phyloP scores from a whole-genome alignment of 2,888 invertebrate species.

The Nephrotoma guestfalica region DNA sequence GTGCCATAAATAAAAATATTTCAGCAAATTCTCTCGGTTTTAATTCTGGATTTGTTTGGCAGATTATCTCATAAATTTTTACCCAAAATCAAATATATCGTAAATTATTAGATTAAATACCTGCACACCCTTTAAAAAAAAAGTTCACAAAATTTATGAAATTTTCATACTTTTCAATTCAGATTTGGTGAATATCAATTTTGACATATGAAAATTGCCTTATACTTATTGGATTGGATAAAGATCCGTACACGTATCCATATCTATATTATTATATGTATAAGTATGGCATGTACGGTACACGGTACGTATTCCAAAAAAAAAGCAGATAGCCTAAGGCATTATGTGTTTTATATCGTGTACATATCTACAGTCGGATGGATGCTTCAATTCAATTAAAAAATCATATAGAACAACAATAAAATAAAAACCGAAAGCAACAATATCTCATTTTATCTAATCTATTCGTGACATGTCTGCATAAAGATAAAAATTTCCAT shows the following conservation, averaged over 20 bases:
- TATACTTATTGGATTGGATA: not conserved
- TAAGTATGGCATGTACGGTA: not conserved
- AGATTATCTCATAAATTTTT: too few species aligned
- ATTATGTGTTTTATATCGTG: not conserved
- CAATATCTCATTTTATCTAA: not conserved
- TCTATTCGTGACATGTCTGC: not conserved
- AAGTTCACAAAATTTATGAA: not conserved
- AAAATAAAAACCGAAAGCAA: not conserved
- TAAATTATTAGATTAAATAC: too few species aligned
- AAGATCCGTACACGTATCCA: not conserved
- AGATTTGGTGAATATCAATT: not conserved
- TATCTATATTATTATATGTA: too few species aligned
- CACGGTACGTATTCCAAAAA: not conserved
- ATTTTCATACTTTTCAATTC: not conserved
- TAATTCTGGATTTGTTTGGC: too few species aligned
- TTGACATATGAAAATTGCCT: not conserved
- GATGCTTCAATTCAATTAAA: not conserved
- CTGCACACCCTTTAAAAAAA: too few species aligned
- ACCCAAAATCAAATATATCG: too few species aligned
- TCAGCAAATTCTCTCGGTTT: too few species aligned
- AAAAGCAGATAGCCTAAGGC: not conserved
- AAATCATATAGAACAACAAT: not conserved
- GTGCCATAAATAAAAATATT: too few species aligned
- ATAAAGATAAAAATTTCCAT: not conserved
- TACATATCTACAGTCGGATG: not conserved